Evolutionary conservation across 2,888 invertebrate genomes (phyloP).

Genomic region (Raillietiella orientalis): DNA sequence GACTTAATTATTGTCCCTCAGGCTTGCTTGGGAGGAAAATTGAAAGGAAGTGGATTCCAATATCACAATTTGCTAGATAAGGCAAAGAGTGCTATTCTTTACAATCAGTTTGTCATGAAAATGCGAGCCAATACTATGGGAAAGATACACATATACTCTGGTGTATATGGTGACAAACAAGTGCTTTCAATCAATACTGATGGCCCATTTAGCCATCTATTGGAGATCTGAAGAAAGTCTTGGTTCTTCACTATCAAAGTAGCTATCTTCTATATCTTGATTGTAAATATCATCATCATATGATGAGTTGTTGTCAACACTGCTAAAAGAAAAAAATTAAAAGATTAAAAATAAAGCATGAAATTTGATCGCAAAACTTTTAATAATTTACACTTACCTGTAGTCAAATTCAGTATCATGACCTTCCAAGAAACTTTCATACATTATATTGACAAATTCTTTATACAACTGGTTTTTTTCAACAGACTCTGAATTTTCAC

Average conservation of each 20-base stretch:
- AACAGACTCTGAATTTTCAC: too few species aligned
- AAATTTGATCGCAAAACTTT: too few species aligned
- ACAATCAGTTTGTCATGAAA: constrained; percentile 8
- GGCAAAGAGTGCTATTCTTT: constrained; percentile 11
- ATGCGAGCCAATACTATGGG: constrained; percentile 9
- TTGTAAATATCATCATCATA: too few species aligned
- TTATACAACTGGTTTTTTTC: too few species aligned
- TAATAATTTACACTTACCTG: constrained; percentile 16
- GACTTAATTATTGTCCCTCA: constrained; percentile 15
- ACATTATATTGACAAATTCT: constrained; percentile 62
- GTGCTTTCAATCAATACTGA: constrained; percentile 13
- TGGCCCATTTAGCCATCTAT: constrained; percentile 14
- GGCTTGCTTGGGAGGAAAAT: constrained; percentile 14
- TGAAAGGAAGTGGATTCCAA: constrained; percentile 14
- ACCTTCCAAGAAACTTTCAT: constrained; percentile 46
- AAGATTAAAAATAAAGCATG: too few species aligned
- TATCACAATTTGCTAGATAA: constrained; percentile 15
- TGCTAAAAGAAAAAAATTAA: too few species aligned
- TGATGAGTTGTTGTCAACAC: too few species aligned
- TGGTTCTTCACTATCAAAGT: too few species aligned
- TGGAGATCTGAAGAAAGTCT: constrained; percentile 11
- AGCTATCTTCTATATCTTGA: too few species aligned
- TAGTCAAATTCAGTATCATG: constrained; percentile 55
- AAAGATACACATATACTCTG: constrained; percentile 9
- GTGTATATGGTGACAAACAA: constrained; percentile 15